Base-by-base conservation (phyloP, 2,888 invertebrate species). In the Resseliella maxima region DNA sequence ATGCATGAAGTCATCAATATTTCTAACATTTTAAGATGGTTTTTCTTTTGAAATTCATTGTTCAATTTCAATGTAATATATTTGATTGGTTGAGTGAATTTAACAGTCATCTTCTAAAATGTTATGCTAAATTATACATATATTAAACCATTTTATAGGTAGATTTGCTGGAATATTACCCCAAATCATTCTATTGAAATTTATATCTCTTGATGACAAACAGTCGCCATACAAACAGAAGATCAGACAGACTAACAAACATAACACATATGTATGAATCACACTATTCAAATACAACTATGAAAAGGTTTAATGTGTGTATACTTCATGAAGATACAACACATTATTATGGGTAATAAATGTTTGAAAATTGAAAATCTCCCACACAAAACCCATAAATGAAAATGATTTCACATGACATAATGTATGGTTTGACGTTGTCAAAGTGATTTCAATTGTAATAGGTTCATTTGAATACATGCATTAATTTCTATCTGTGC, bases 281-380 rank as follows among this genome's bases (percentile, higher is more conserved):
- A 59, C 24, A 24, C 6, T 0, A 31, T 50, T 8, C 46, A 50
- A 8, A 18, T 18, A 6, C 8, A 15, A 50, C 46, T 18, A 31
- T 72, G 72, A 31, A 72, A 15, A 72, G 27, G 31, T 0, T 31
- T 72, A 35, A 27, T 72, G 72, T n/a, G n/a, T n/a, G n/a, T n/a
- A n/a, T 72, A 72, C 31, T 72, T 72, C 15, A 72, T 72, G 72
- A 72, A 31, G 72, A 72, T 72, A 72, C 12, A 72, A 72, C 27
- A 35, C 72, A 72, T 72, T 72, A 72, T 72, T 72, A 72, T 72
- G 72, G 72, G 72, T 31, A 72, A 72, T 72, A 18, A 72, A 72
- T 72, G 72, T 72, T 50, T 72, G 72, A 72, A 72, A 72, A 72
- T 35, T 72, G 72, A 72, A 72, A 72, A 72, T 72, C 72, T 72